Percentiles rank a stretch among this genome's conserved stretches.
Evolutionary conservation across 2,113 vertebrate genomes (phyloP).

Genomic region (Myrmecobius fasciatus): DNA sequence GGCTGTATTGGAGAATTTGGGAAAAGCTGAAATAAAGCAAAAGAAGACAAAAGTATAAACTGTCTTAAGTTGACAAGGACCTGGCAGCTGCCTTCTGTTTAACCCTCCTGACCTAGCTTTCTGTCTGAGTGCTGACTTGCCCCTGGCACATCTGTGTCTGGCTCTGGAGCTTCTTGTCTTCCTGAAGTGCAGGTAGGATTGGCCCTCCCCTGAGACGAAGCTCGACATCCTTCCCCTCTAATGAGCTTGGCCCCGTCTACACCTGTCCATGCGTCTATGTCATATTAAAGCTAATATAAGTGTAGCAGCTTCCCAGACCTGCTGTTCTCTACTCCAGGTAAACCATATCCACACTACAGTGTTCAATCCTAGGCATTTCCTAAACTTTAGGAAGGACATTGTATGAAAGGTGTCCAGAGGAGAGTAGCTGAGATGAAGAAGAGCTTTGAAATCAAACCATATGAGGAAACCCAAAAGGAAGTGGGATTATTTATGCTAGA

Average conservation of each 20-base stretch:
- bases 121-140: not conserved
- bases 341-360: too few species aligned
- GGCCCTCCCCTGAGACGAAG: not conserved
- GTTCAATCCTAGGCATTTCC: not conserved
- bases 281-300: not conserved
- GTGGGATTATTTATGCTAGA: not conserved
- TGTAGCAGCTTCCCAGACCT: not conserved
- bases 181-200: not conserved
- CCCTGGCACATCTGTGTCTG: not conserved
- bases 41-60: not conserved
- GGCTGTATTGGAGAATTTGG: not conserved
- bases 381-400: not conserved
- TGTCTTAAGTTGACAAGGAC: not conserved
- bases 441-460: not conserved
- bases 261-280: not conserved
- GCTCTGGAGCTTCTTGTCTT: not conserved
- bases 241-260: not conserved
- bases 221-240: not conserved
- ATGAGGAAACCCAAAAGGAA: not conserved
- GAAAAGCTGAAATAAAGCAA: not conserved
- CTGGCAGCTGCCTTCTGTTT: not conserved
- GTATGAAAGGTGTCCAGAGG: not conserved
- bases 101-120: not conserved
- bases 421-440: not conserved
- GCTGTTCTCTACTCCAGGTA: not conserved